Conservation (phyloP, 1,140 invertebrate species). For the Geopemphigus sp. region DNA sequence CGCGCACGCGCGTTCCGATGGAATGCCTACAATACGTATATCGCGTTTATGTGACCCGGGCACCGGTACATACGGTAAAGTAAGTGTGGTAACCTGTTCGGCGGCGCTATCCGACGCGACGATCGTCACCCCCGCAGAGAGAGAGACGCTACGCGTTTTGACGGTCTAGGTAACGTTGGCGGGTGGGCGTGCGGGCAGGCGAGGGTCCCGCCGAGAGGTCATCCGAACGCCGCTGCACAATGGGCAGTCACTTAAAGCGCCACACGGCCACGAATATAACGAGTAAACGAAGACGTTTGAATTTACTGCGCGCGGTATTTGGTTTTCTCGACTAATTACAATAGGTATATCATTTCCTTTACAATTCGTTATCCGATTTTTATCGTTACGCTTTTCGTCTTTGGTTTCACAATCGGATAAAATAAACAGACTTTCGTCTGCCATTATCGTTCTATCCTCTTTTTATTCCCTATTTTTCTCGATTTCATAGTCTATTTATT, state of each 20-base stretch:
- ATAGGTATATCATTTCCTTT: no score
- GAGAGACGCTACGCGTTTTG: neutral
- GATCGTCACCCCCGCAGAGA: constrained; percentile 29
- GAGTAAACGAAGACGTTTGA: constrained; percentile 1
- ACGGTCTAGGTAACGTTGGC: neutral
- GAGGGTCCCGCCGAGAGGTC: neutral
- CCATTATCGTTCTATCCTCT: no score
- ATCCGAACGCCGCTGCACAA: neutral
- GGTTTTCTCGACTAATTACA: no score
- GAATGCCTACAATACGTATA: constrained; percentile 21
- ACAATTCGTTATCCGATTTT: no score
- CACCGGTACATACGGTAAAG: neutral
- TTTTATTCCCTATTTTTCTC: no score
- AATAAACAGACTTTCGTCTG: no score
- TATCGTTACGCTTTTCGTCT: no score
- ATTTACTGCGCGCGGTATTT: neutral
- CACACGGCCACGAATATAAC: neutral
- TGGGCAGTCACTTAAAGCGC: neutral
- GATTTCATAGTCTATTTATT: no score
- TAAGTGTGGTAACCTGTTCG: constrained; percentile 3
- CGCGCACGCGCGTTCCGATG: neutral
- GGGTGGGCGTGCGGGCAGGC: no score
- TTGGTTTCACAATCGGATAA: no score
- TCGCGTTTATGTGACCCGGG: no score
- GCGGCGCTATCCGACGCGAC: constrained; percentile 37